These are phyloP conservation scores for Chrysaora quinquecirrha DNA, from an alignment of 30 jellyfish, hydroid and myxozoan genomes.

Conservation along the genomic window DNA sequence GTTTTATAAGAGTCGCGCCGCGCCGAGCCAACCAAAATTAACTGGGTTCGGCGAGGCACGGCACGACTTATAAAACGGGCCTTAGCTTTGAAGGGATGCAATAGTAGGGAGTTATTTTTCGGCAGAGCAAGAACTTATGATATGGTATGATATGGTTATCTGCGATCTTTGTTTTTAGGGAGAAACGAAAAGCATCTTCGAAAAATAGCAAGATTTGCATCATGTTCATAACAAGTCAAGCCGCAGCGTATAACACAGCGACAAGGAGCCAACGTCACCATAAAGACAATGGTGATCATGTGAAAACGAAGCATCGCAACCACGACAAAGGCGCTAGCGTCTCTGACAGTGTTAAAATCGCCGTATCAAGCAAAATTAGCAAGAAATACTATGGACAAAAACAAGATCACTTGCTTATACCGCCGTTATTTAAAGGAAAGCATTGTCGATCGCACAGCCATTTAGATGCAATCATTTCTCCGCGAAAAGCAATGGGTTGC, in stretches of 20 bases:
- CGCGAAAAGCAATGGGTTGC: slow-evolving; percentile 3
- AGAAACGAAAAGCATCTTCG: not conserved
- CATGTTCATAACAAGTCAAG: slow-evolving; percentile 1
- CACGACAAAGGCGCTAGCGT: not conserved
- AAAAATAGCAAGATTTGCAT: not conserved
- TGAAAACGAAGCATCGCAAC: not conserved
- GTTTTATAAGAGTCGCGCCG: no score
- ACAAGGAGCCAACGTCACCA: not conserved
- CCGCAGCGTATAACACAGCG: not conserved
- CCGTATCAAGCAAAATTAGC: not conserved
- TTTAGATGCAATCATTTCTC: slow-evolving; percentile 4
- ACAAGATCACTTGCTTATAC: not conserved
- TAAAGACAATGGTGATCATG: not conserved
- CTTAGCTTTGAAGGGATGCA: no score
- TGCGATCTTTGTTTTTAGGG: no score
- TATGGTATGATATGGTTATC: no score
- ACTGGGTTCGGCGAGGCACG: no score
- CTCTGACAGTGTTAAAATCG: no score
- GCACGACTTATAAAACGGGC: no score
- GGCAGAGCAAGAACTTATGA: no score
- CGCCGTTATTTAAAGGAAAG: not conserved
- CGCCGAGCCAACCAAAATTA: no score
- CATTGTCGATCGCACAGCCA: not conserved
- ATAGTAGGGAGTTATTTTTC: no score
- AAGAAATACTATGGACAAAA: not conserved